Percentiles rank a stretch among this genome's conserved stretches.
phyloP scores from a whole-genome alignment of 2,113 vertebrate species.

The Bettongia penicillata region DNA sequence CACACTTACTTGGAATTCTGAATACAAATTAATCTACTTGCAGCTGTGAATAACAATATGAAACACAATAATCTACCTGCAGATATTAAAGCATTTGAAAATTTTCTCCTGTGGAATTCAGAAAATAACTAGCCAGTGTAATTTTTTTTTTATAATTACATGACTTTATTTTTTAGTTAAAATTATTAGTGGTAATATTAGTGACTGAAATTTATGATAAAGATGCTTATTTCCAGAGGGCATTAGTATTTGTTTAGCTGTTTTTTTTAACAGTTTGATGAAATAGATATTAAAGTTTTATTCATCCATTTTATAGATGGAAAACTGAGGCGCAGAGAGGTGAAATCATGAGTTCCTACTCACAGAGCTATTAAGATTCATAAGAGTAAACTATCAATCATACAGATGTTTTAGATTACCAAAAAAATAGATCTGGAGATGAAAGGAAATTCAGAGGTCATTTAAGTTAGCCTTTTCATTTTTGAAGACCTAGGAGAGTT shows the following conservation, averaged over 20 bases:
- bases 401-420: neutral
- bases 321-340: neutral
- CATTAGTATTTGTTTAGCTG: neutral
- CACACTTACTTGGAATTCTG: slow-evolving; percentile 74
- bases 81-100: slow-evolving; percentile 54
- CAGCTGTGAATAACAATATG: slow-evolving; percentile 64
- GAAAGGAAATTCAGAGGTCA: neutral
- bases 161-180: slow-evolving; percentile 35
- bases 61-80: slow-evolving; percentile 61
- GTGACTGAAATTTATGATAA: neutral
- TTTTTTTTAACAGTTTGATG: neutral
- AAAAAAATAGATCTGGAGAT: neutral
- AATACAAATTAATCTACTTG: slow-evolving; percentile 70
- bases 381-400: neutral
- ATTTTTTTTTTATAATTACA: slow-evolving; percentile 44
- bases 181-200: neutral
- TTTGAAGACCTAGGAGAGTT: neutral
- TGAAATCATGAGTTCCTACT: neutral
- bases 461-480: neutral
- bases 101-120: slow-evolving; percentile 41
- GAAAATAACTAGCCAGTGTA: slow-evolving; percentile 42
- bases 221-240: neutral
- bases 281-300: neutral
- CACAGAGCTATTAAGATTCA: neutral
- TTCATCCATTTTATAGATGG: neutral